phyloP scores from a whole-genome alignment of 2,113 vertebrate species.

The Conger conger region DNA sequence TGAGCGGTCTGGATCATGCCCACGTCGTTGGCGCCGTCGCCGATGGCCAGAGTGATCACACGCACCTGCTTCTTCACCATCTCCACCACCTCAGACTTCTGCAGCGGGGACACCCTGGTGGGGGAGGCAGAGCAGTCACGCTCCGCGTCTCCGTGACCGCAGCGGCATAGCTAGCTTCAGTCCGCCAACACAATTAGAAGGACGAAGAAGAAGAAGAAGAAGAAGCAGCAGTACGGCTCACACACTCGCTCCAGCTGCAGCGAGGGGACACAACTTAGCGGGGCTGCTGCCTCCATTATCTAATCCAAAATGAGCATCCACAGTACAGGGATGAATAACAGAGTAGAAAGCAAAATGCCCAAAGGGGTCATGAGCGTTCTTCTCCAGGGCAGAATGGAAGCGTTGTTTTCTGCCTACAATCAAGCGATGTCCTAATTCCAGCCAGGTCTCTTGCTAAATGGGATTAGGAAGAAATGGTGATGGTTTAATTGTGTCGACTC shows the following conservation, averaged over 20 bases:
- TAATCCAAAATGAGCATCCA: neutral
- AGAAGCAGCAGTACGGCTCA: no score
- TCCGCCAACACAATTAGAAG: no score
- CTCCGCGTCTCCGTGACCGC: neutral
- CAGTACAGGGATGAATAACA: no score
- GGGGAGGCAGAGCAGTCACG: neutral
- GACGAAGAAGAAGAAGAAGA: no score
- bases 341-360: no score
- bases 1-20: slow-evolving; percentile 99
- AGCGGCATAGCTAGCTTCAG: neutral
- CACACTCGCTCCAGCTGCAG: neutral
- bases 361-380: no score
- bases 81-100: slow-evolving; percentile 98
- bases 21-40: slow-evolving; percentile 95
- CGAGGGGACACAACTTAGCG: neutral
- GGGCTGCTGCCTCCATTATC: neutral
- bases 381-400: neutral
- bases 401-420: neutral
- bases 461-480: neutral
- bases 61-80: slow-evolving; percentile 99
- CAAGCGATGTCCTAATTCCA: neutral
- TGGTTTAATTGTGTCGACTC: neutral
- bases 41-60: slow-evolving; percentile 92
- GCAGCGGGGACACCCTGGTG: slow-evolving; percentile 90
- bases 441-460: neutral